Evolutionary conservation across 2,797 vertebrate species (phyloP), one percentile per base, ranked within the genome.

Genomic region (Thalassophryne amazonica): DNA sequence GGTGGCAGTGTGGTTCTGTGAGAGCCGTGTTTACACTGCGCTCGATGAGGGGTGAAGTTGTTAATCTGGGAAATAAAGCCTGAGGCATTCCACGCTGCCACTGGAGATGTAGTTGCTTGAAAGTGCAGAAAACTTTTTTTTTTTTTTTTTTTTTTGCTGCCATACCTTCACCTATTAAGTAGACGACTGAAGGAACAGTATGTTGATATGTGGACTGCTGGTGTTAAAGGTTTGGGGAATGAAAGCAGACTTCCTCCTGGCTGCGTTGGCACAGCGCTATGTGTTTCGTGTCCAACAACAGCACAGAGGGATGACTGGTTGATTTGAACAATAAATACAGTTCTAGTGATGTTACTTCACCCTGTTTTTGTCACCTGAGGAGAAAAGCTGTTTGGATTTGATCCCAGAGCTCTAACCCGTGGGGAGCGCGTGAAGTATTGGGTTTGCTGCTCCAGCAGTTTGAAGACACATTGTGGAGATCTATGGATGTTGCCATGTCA

Each of bases 41-140:
- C 84, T 76, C 76, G 81, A 90, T 87, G 87, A 90, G 78, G 78
- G 77, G 81, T 78, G 78, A 85, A 85, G 75, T 79, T 78, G 83
- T 84, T 86, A 82, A 89, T 86, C 78, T 77, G 66, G 71, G 72
- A 84, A 84, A 80, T 86, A 81, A 84, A 81, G 56, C 79, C 75
- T 55, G 48, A 79, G 64, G 69, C 78, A 73, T 86, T 89, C 81
- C 73, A 69, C 36, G 12, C 64, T 59, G 63, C 80, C 71, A 51
- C 81, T 62, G 47, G 73, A 82, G 69, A 81, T 31, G 50, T 39
- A 60, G 58, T 29, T 15, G 34, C 28, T 48, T 13, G 5, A 11
- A 19, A 27, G 32, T 30, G 33, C 27, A 30, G 19, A 15, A 25
- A 21, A 46, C 18, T 1, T 16, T 7, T 5, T 61, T 59, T 60